Conservation (phyloP, 1,140 invertebrate genomes). For the Plectus sambesii region DNA sequence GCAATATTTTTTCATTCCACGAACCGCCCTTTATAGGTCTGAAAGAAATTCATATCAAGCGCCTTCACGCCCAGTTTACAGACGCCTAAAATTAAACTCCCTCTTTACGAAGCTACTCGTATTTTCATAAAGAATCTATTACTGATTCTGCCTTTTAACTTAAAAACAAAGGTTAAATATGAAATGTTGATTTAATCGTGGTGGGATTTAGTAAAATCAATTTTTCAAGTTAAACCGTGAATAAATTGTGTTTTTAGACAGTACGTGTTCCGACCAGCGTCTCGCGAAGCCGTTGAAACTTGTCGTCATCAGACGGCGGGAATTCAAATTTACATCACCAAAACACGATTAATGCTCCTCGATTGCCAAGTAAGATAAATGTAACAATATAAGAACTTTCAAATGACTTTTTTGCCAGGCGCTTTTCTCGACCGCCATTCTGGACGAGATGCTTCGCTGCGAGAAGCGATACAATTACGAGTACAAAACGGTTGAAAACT, state of each 20-base stretch:
- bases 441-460: background rate
- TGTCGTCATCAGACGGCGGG: conserved; percentile 34
- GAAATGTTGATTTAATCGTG: background rate
- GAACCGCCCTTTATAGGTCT: background rate
- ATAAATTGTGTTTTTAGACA: conserved; percentile 27
- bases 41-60: background rate
- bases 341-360: conserved; percentile 30
- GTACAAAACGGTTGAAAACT: background rate
- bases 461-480: background rate
- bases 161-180: conserved; percentile 6
- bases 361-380: conserved; percentile 34
- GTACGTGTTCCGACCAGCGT: conserved; percentile 38
- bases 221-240: conserved; percentile 6
- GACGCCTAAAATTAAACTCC: background rate
- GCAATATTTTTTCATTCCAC: too few relatives aligned
- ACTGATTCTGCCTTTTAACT: background rate
- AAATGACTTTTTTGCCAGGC: background rate
- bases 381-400: background rate
- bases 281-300: conserved; percentile 33
- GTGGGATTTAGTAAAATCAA: too few relatives aligned
- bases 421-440: background rate
- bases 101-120: background rate
- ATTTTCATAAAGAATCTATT: background rate
- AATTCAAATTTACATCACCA: conserved; percentile 29
- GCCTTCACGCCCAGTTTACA: background rate